Conservation (phyloP, 2,888 invertebrate genomes). For the Proisotoma minuta region DNA sequence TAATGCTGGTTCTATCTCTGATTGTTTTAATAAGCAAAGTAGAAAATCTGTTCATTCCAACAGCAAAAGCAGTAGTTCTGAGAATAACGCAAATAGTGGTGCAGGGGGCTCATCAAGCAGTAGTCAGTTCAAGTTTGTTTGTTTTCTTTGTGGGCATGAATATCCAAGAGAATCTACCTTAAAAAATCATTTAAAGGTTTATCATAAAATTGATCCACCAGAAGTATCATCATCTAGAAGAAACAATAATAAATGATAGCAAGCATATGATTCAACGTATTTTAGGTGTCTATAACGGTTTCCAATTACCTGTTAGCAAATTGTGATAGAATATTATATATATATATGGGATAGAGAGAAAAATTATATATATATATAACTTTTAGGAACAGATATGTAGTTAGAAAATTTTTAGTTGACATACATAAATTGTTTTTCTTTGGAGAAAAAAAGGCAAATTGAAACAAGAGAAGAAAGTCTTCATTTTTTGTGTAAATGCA, state of each 20-base stretch:
- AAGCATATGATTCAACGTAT: too few species aligned
- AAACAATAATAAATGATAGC: neutral
- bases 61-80: conserved; percentile 18
- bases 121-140: conserved; percentile 44
- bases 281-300: too few species aligned
- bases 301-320: too few species aligned
- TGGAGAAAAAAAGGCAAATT: too few species aligned
- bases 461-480: too few species aligned
- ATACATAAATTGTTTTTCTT: too few species aligned
- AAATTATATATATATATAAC: too few species aligned
- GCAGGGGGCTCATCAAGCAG: conserved; percentile 23
- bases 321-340: too few species aligned
- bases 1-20: neutral
- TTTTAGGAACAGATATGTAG: too few species aligned
- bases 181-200: conserved; percentile 46
- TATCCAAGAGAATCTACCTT: conserved; percentile 46
- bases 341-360: too few species aligned
- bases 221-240: conserved; percentile 16
- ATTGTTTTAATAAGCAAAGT: neutral
- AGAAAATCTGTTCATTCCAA: neutral
- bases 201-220: conserved; percentile 45
- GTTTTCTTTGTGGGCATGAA: conserved; percentile 46
- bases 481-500: neutral
- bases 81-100: conserved; percentile 20
- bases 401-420: too few species aligned